Conservation (phyloP, 2,797 vertebrate species). For the Harpagifer antarcticus region DNA sequence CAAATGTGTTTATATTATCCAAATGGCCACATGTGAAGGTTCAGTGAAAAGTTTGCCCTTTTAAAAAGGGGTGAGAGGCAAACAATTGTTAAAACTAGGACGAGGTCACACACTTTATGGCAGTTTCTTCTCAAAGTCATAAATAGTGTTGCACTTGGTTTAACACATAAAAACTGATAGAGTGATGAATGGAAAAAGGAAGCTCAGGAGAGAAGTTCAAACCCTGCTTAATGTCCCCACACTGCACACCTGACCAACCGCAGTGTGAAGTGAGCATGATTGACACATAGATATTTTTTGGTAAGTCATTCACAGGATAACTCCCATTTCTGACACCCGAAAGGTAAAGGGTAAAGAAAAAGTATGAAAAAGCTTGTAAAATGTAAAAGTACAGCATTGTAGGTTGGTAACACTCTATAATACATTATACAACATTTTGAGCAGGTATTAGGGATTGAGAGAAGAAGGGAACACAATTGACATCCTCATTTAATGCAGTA, state of each 20-base stretch:
- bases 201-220: neutral
- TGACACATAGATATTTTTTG: neutral
- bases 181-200: neutral
- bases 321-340: neutral
- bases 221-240: neutral
- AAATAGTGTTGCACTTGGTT: neutral
- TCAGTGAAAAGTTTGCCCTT: neutral
- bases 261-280: neutral
- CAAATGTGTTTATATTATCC: neutral
- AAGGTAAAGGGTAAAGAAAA: neutral
- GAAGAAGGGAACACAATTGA: neutral
- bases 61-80: neutral
- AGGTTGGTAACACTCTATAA: neutral
- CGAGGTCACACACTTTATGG: neutral
- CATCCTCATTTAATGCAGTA: neutral
- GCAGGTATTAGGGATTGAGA: neutral
- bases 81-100: neutral
- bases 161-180: neutral
- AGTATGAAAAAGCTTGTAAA: neutral
- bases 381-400: neutral
- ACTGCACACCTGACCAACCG: neutral
- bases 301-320: neutral
- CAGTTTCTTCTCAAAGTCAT: constrained; percentile 14
- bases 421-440: neutral
- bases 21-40: neutral